phyloP scores from a whole-genome alignment of 2,888 invertebrate genomes.

The Tiphia femorata region DNA sequence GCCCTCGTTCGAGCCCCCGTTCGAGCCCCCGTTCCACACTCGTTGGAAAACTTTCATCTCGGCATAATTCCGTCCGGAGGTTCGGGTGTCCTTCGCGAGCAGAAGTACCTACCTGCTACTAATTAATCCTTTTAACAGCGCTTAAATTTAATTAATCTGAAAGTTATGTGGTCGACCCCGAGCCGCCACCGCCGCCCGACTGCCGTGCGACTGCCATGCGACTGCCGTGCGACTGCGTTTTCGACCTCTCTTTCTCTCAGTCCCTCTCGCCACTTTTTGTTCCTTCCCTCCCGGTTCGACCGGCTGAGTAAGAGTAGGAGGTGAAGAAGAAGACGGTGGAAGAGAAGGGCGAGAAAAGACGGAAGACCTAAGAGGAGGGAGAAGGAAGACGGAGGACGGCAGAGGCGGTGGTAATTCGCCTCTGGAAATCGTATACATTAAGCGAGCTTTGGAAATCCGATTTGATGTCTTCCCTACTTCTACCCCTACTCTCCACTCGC shows the following conservation, averaged over 20 bases:
- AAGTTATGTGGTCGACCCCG: conserved; percentile 61
- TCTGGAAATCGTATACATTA: conserved; percentile 43
- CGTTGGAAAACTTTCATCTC: conserved; percentile 49
- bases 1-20: too few species aligned
- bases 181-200: conserved; percentile 27
- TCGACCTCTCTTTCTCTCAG: not conserved
- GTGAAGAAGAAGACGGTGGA: too few species aligned
- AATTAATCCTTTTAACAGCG: conserved; percentile 66
- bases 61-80: conserved; percentile 47
- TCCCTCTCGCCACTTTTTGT: not conserved
- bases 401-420: conserved; percentile 25
- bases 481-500: conserved; percentile 1
- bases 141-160: conserved; percentile 66
- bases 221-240: conserved; percentile 12
- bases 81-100: conserved; percentile 41
- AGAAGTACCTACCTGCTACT: conserved; percentile 56
- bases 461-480: conserved; percentile 35
- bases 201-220: too few species aligned
- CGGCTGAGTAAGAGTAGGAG: too few species aligned
- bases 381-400: too few species aligned
- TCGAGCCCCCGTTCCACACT: too few species aligned
- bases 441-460: conserved; percentile 49
- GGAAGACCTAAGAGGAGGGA: too few species aligned
- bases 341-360: too few species aligned
- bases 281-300: conserved; percentile 13